Evolutionary conservation across 2,113 vertebrate genomes (phyloP).

Genomic region (Trochalopteron elliotii): DNA sequence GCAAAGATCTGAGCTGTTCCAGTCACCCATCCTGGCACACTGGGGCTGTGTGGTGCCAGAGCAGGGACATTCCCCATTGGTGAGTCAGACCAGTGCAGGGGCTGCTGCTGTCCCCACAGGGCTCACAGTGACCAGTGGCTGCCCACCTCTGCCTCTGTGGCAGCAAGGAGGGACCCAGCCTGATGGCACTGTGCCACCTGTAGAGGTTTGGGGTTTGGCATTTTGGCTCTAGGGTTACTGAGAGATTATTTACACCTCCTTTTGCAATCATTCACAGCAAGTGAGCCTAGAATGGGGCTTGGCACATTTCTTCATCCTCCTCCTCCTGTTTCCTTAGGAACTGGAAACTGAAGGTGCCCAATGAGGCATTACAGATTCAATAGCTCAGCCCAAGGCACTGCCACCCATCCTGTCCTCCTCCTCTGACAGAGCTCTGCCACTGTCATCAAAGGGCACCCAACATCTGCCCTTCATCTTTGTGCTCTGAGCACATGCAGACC

Average conservation of each 20-base stretch:
- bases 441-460: not conserved
- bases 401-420: not conserved
- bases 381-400: not conserved
- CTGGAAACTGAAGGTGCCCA: not conserved
- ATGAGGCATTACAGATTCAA: fast-evolving
- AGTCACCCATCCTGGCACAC: not conserved
- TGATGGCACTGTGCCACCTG: fast-evolving
- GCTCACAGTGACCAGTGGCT: fast-evolving
- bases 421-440: not conserved
- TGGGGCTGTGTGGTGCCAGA: not conserved
- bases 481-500: not conserved
- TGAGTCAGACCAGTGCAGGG: not conserved
- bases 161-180: not conserved
- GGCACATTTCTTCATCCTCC: not conserved
- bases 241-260: not conserved
- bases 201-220: not conserved
- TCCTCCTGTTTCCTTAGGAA: not conserved
- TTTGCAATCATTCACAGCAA: not conserved
- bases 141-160: not conserved
- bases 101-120: not conserved
- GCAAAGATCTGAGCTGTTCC: not conserved
- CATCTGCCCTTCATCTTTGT: not conserved
- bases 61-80: not conserved
- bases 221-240: not conserved
- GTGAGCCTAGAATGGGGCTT: not conserved